Evolutionary conservation across 1,140 invertebrate species (phyloP).

Genomic region (Papilio aristodemus): DNA sequence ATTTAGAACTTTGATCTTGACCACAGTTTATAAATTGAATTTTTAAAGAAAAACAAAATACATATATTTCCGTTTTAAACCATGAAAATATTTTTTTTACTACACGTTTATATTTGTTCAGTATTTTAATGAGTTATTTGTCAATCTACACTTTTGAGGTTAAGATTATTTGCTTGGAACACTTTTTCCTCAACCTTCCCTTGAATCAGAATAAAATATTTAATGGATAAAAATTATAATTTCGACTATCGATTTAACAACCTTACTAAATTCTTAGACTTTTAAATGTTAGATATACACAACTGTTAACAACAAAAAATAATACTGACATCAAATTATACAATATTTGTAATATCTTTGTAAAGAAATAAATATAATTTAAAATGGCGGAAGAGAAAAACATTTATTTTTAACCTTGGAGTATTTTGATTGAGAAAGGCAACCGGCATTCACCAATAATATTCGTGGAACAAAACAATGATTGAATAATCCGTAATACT

Average conservation of each 20-base stretch:
- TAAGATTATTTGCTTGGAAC: slow-evolving; percentile 40
- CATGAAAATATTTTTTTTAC: not conserved
- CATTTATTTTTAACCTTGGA: slow-evolving; percentile 23
- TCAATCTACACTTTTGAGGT: slow-evolving; percentile 41
- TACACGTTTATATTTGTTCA: not conserved
- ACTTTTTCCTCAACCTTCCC: slow-evolving; percentile 47
- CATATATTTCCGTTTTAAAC: not conserved
- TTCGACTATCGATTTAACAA: not conserved
- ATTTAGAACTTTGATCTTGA: slow-evolving; percentile 27
- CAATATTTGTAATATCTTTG: too few relatives aligned
- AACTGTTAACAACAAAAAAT: too few relatives aligned
- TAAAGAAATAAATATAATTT: slow-evolving; percentile 4
- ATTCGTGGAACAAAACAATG: not conserved
- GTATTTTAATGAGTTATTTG: slow-evolving; percentile 35
- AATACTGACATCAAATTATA: too few relatives aligned
- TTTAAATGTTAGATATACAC: too few relatives aligned
- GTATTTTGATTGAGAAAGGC: slow-evolving; percentile 13
- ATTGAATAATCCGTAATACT: not conserved
- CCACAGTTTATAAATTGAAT: slow-evolving; percentile 15
- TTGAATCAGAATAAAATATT: slow-evolving; percentile 44
- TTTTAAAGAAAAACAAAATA: slow-evolving; percentile 2
- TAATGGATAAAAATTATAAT: not conserved
- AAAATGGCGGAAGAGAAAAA: slow-evolving; percentile 29
- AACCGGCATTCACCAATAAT: not conserved
- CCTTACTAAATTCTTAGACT: too few relatives aligned